Evolutionary conservation across 2,797 vertebrate species (phyloP), one percentile per base, ranked within the genome.

Genomic region (Rhinoraja longicauda): DNA sequence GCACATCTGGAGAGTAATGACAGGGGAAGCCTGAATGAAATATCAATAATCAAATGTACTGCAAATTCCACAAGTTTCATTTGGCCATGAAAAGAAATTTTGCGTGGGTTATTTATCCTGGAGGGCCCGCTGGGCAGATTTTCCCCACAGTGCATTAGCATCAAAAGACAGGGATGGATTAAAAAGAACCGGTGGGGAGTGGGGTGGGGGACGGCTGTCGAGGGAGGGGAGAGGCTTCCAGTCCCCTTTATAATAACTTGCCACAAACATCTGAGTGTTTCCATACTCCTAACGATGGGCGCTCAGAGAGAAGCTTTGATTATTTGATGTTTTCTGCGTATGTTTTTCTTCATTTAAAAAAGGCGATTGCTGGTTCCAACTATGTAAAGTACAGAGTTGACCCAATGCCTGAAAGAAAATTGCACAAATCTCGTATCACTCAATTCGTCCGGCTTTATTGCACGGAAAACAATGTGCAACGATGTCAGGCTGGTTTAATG

Each of bases 1-100:
- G 29, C n/a, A 64, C 84, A 88, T 64, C 84, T 88, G 84, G 84
- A 64, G 84, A 62, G 62, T 88, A 88, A 64, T n/a, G 59, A n/a
- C 84, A 64, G 84, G 24, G 84, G 84, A 64, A 88, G n/a, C 29
- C 15, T 88, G 84, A 32, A 64, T 19, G 19, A 1, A 86, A 64
- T 62, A 36, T 64, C 29, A 88, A 64, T 64, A 88, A 88, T 4
- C 26, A 86, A 86, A 62, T 86, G 13, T 62, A n/a, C 15, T 86
- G 81, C 64, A 88, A 88, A 88, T 88, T 64, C 84, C 84, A 36
- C 29, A 88, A 32, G 59, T n/a, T 15, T 88, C 17, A 29, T 32
- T 88, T 88, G 57, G 15, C 57, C 84, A 32, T 32, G 64, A 13
- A 19, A 64, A 64, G n/a, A 88, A 88, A 64, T 64, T 59, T 84